These are phyloP conservation scores for Leucosticte australis DNA, from an alignment of 2,113 vertebrate species.

Conservation along the genomic window DNA sequence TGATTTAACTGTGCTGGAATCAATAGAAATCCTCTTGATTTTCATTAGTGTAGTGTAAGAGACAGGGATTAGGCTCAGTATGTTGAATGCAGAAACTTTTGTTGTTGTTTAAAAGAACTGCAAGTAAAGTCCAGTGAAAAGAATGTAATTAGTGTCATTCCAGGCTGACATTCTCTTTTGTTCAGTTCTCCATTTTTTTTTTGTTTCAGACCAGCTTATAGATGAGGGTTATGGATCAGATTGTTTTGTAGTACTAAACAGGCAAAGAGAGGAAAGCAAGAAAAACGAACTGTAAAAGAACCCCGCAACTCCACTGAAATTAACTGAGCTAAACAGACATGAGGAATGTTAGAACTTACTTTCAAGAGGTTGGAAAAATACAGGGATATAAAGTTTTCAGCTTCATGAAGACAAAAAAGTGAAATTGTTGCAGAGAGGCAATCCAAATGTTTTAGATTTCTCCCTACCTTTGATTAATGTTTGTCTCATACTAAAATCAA, in stretches of 20 bases:
- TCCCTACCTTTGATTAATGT: not conserved
- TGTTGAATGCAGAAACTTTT: not conserved
- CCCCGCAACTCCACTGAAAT: not conserved
- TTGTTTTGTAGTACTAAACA: not conserved
- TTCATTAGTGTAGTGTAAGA: not conserved
- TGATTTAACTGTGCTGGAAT: not conserved
- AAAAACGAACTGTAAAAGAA: not conserved
- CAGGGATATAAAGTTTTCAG: not conserved
- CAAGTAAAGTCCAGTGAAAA: conserved; percentile 12
- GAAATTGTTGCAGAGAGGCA: not conserved
- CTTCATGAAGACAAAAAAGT: not conserved
- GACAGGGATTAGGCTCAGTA: not conserved
- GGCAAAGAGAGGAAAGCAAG: not conserved
- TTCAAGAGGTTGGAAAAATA: not conserved
- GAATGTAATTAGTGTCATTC: conserved; percentile 31
- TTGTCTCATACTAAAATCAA: not conserved
- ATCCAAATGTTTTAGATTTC: not conserved
- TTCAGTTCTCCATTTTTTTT: not conserved
- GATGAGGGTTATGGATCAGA: not conserved
- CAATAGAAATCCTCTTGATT: conserved; percentile 29
- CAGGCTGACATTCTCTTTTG: not conserved
- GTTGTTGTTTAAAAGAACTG: not conserved
- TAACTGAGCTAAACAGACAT: not conserved
- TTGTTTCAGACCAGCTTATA: not conserved
- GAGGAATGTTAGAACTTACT: not conserved